These are phyloP conservation scores for Drosophila kanekoi DNA, from an alignment of 2,888 invertebrate genomes.

Conservation along the genomic window DNA sequence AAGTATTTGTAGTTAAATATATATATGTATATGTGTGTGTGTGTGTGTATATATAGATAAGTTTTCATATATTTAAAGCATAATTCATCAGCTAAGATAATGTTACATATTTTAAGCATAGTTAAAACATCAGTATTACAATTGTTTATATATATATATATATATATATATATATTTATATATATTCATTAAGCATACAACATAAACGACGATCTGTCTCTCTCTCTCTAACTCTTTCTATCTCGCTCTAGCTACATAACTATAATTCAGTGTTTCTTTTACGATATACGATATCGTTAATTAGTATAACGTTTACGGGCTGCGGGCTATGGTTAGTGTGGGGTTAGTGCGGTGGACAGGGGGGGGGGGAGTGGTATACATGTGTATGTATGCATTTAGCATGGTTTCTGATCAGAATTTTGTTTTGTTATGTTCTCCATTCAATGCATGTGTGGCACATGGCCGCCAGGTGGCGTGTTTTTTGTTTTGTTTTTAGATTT, in stretches of 20 bases:
- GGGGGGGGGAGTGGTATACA: not conserved
- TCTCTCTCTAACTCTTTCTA: not conserved
- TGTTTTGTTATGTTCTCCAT: constrained; percentile 36
- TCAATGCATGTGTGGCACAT: constrained; percentile 59
- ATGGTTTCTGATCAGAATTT: constrained; percentile 15
- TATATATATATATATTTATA: constrained; percentile 4
- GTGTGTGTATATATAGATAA: constrained; percentile 9
- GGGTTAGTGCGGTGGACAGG: not conserved
- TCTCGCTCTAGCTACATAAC: constrained; percentile 14
- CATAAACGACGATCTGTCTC: constrained; percentile 8
- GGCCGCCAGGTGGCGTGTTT: constrained; percentile 44
- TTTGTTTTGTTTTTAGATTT: constrained; percentile 22
- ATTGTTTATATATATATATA: not conserved
- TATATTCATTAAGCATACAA: constrained; percentile 26
- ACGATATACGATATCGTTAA: constrained; percentile 12
- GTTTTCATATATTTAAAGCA: constrained; percentile 49
- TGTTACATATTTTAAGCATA: constrained; percentile 44
- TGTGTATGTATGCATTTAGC: constrained; percentile 8
- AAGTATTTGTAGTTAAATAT: constrained; percentile 4
- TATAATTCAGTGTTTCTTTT: constrained; percentile 23
- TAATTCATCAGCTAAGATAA: constrained; percentile 51
- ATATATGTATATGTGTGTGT: constrained; percentile 16
- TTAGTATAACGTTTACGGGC: constrained; percentile 3
- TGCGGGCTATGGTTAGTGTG: not conserved
- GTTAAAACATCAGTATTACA: constrained; percentile 45